phyloP scores from a whole-genome alignment of 2,113 vertebrate genomes.

The Scytalopus superciliaris region DNA sequence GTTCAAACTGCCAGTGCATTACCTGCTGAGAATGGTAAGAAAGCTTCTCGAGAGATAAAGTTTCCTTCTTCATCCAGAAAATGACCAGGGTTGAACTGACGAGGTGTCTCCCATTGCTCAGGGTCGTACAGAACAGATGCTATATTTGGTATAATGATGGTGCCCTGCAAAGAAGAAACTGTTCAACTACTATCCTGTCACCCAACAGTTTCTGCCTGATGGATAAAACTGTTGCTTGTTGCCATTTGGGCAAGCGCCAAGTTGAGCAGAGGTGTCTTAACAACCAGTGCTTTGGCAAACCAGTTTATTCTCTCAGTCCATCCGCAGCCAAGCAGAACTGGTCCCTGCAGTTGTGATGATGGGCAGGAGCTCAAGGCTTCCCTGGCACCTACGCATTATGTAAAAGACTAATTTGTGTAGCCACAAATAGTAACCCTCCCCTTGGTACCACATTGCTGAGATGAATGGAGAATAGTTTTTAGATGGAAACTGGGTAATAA shows the following conservation, averaged over 20 bases:
- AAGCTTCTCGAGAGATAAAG: slow-evolving; percentile 61
- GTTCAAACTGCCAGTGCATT: background rate
- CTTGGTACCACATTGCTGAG: background rate
- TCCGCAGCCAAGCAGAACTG: background rate
- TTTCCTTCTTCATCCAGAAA: slow-evolving; percentile 72
- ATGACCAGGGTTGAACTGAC: slow-evolving; percentile 60
- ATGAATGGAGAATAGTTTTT: background rate
- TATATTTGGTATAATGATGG: slow-evolving; percentile 57
- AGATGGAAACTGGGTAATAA: background rate
- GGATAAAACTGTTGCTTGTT: background rate
- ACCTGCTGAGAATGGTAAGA: slow-evolving; percentile 73
- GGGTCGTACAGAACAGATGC: slow-evolving; percentile 63
- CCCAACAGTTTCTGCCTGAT: background rate
- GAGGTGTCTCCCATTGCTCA: slow-evolving; percentile 63
- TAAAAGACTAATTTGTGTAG: background rate
- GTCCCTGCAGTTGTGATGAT: background rate
- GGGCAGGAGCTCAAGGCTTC: background rate
- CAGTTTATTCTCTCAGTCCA: background rate
- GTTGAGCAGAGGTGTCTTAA: background rate
- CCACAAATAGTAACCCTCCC: background rate
- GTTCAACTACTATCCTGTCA: background rate
- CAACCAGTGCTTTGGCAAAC: background rate
- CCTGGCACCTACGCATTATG: background rate
- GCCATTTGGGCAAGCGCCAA: background rate
- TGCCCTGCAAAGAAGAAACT: slow-evolving; percentile 44